Base-by-base conservation (phyloP, 2,888 invertebrate species). In the Archaeoteleia sp. region DNA sequence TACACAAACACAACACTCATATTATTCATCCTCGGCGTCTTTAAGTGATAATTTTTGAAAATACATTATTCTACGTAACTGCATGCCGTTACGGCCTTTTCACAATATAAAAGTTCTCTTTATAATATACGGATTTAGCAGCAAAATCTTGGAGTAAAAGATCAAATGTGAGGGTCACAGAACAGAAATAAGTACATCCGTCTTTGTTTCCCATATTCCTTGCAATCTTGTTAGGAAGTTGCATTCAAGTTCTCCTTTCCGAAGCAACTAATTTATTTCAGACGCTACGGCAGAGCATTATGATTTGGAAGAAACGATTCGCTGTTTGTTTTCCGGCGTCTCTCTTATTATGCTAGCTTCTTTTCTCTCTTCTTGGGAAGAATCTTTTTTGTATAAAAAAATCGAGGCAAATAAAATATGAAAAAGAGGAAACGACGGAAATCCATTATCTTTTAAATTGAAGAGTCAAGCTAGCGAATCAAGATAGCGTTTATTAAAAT, bases 41-140 rank as follows among this genome's bases (percentile, higher is more conserved):
- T 65, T 57, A 57, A 57, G 57, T 57, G 57, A 65, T 53, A 65
- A 42, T 57, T 65, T 63, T 48, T 27, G 25, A 48, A 57, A 54
- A 30, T 37, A n/a, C n/a, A n/a, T n/a, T n/a, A n/a, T n/a, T n/a
- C n/a, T n/a, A n/a, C n/a, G n/a, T n/a, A n/a, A n/a, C n/a, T n/a
- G n/a, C n/a, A n/a, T n/a, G n/a, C n/a, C n/a, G n/a, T n/a, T n/a
- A n/a, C n/a, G n/a, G n/a, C n/a, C n/a, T n/a, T n/a, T n/a, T n/a
- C n/a, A n/a, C n/a, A n/a, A n/a, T n/a, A n/a, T n/a, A n/a, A n/a
- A n/a, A n/a, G n/a, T n/a, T n/a, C n/a, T n/a, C n/a, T n/a, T n/a
- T n/a, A n/a, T n/a, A n/a, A n/a, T n/a, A 20, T 4, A 20, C 20
- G 5, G 20, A 20, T 20, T 20, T 20, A 4, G 20, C 5, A 2